Base-by-base conservation (phyloP, 2,113 vertebrate genomes). In the Eulemur rufifrons region DNA sequence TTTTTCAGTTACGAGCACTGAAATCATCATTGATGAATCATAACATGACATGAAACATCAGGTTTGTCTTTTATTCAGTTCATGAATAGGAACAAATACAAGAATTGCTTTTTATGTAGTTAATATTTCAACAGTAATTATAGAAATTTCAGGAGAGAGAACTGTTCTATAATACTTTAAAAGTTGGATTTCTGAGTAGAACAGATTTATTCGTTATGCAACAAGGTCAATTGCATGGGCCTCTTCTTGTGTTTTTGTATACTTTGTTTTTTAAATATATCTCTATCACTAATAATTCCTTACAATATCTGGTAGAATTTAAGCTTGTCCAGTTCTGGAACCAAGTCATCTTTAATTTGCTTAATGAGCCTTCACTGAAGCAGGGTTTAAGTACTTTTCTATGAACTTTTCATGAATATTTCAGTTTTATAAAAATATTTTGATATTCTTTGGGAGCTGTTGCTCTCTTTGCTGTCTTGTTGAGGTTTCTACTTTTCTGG, bases 341-440 rank as follows among this genome's bases (percentile, higher is more conserved):
- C 90, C 34, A 73, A 69, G 12, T 94, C 54, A 32, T 92, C 45
- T 86, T 90, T 89, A 92, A 63, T 91, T 96, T 93, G 50, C 25
- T 91, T 96, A 95, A 54, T 83, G 29, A 87, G 32, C 37, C 54
- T 61, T 92, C 32, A 64, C 73, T 85, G 86, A 96, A 95, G 42
- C 97, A 92, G 50, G 7, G 64, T 2, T 27, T 82, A 82, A 66
- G 17, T 94, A 50, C 80, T 93, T 96, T 95, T 81, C 37, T 92
- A 96, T 94, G 23, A 20, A 5, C 25, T 88, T 91, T 85, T 3
- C 50, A 25, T 94, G 29, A 86, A 42, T 76, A 78, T 71, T 97
- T 97, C 52, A 94, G 15, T 81, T 88, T 54, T 80, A 4, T 94
- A 83, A 94, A 89, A 66, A 68, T 85, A 81, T 82, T 94, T 97